Evolutionary conservation across 2,888 invertebrate species (phyloP), one percentile per base, ranked within the genome.

Genomic region (Pollenia angustigena): DNA sequence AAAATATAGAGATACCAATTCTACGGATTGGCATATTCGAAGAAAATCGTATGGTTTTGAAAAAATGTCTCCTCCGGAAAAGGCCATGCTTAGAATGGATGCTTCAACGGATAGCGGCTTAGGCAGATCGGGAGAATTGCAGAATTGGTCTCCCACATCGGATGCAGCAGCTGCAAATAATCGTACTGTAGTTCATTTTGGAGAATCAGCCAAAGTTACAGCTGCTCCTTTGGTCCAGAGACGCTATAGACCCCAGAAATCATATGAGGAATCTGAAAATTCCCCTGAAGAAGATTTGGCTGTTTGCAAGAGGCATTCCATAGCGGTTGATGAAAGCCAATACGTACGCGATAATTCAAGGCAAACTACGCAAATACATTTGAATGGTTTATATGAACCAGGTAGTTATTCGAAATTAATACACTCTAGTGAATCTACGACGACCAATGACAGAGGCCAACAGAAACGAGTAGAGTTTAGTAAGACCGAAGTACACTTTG

Each of bases 401-500:
- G 48, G 18, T 3, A 62, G 54, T 44, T 78, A 64, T 23, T 32
- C 78, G 0, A 66, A 84, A 68, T 46, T 85, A 10, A 50, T 85
- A 32, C 76, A 87, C 7, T 32, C 54, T 1, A 16, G 64, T 10
- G 83, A 85, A 32, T 46, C 72, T 2, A 72, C 81, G 2, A 81
- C 83, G 2, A 85, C 80, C 14, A 52, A 83, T 0, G 82, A 83
- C 2, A 75, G 85, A n/a, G 85, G 80, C 9, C 89, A 90, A 69
- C 97, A 97, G 92, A 97, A 95, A 93, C 92, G 93, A 9, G 97
- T 97, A 0, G 97, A 96, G 90, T 97, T 97, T 92, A 97, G 97
- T 91, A 97, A 97, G 94, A 97, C 97, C 0, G 97, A 97, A 94
- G 95, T 97, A 42, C 97, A 97, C 92, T 97, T 97, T 92, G 96